Conservation (phyloP, 2,888 invertebrate species). For the Acanthosepion pharaonis region DNA sequence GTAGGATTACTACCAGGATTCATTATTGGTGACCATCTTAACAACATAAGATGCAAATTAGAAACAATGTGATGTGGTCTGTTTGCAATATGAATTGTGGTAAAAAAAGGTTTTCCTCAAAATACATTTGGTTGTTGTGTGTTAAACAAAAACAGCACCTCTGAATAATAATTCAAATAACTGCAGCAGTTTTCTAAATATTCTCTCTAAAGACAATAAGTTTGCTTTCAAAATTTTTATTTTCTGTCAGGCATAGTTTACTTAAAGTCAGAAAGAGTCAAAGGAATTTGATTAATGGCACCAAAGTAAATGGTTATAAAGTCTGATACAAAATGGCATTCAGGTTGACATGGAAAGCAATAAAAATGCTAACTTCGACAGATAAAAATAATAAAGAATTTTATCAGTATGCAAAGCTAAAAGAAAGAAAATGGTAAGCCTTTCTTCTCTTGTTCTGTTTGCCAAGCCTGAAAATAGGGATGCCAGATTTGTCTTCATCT, state of each 20-base stretch:
- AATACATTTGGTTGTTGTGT: too few relatives aligned
- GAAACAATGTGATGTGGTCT: too few relatives aligned
- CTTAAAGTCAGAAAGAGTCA: constrained; percentile 16
- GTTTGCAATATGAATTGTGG: too few relatives aligned
- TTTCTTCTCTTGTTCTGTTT: not conserved
- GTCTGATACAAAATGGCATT: not conserved
- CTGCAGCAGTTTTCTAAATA: not conserved
- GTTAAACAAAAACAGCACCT: too few relatives aligned
- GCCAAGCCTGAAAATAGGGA: not conserved
- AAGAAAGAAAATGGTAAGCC: not conserved
- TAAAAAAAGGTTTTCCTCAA: too few relatives aligned
- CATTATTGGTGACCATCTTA: too few relatives aligned
- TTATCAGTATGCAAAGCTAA: not conserved
- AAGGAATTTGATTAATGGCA: not conserved
- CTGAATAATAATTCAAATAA: too few relatives aligned
- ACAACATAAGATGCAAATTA: too few relatives aligned
- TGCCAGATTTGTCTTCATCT: not conserved
- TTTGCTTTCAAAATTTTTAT: not conserved
- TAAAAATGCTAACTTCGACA: not conserved
- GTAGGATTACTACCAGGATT: too few relatives aligned
- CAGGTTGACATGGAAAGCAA: not conserved
- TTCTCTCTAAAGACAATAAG: not conserved
- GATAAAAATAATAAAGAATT: not conserved
- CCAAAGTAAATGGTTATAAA: not conserved
- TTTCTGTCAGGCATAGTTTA: not conserved